These are phyloP conservation scores for Pterocles gutturalis DNA, from an alignment of 2,113 vertebrate genomes.

Conservation along the genomic window DNA sequence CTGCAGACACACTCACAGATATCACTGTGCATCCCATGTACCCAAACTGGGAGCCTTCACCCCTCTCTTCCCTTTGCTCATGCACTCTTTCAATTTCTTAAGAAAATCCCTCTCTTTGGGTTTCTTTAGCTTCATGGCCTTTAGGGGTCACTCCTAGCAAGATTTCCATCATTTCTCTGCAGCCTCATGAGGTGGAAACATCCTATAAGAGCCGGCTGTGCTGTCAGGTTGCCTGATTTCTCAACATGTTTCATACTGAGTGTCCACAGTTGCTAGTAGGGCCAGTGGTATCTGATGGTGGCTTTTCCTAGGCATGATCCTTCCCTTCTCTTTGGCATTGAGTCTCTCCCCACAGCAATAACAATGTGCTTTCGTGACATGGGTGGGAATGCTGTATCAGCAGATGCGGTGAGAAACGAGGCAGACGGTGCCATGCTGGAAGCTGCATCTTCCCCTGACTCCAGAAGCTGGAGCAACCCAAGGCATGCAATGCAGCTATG, in stretches of 20 bases:
- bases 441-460: background rate
- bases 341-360: background rate
- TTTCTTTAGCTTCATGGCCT: conserved; percentile 46
- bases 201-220: background rate
- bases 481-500: fast-evolving
- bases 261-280: background rate
- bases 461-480: background rate
- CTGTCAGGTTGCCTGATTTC: background rate
- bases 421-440: background rate
- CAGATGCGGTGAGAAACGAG: fast-evolving
- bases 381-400: background rate
- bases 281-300: background rate
- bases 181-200: background rate
- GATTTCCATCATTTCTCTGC: conserved; percentile 22
- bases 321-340: background rate
- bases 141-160: conserved; percentile 67
- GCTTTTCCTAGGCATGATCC: background rate
- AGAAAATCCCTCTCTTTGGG: background rate
- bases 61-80: background rate
- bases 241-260: fast-evolving
- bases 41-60: fast-evolving
- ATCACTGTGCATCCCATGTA: fast-evolving
- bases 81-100: background rate
- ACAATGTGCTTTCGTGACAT: fast-evolving
- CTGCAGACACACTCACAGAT: background rate